Evolutionary conservation across 2,113 vertebrate genomes (phyloP), one percentile per base, ranked within the genome.

Genomic region (Pao palembangensis): DNA sequence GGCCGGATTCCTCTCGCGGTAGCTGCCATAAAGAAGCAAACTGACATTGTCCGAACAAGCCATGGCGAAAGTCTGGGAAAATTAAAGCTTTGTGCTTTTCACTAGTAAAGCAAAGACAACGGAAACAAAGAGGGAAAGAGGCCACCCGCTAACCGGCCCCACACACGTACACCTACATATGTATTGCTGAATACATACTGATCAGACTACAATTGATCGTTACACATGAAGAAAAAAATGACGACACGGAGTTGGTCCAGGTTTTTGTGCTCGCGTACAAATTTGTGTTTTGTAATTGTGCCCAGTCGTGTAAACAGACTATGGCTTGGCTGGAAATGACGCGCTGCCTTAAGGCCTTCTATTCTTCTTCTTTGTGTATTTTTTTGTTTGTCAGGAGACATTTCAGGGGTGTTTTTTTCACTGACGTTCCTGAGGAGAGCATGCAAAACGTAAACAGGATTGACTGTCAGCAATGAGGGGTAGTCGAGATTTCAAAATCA

Each of bases 381-480:
- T 60, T 64, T 64, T 65, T 59, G 21, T 82, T 85, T 69, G 67
- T 85, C 81, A 83, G 86, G 83, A 88, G 79, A 89, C 71, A 80
- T 87, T 79, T 86, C 73, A 77, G 82, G 76, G 67, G 44, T 41
- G 69, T 77, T 41, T 71, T 75, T 78, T 69, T 69, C 67, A 69
- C 70, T 70, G 78, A 83, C 85, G 80, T 88, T 89, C 88, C 90
- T 90, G 90, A 92, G 87, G 83, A 88, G 85, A 87, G 75, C 86
- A 86, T 83, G 85, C 87, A 86, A 84, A 83, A 84, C 73, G 88
- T 91, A 91, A 92, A 91, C 89, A 90, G 87, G 87, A 85, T 78
- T 85, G 88, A 86, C 79, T 87, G 85, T 87, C 82, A 79, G 81
- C 78, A 86, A 84, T 86, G 74, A 83, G 85, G 75, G 79, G 81